Base-by-base conservation (phyloP, 1,140 invertebrate genomes). In the Drosophila santomea region DNA sequence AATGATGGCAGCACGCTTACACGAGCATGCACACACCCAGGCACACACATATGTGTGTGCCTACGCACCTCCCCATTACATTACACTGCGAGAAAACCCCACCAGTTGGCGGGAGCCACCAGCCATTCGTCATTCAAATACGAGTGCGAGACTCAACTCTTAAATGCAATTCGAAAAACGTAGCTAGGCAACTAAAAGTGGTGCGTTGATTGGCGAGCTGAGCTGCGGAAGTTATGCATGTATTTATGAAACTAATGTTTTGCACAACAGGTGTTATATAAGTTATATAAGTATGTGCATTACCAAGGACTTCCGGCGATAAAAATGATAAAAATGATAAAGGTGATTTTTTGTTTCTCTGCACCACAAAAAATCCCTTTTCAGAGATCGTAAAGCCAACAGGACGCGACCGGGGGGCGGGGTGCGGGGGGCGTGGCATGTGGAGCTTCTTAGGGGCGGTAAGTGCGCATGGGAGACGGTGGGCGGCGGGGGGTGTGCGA, bases 1-100 rank as follows among this genome's bases (percentile, higher is more conserved):
- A 84, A 84, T 84, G 78, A 84, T 85, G 80, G 61, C 73, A 62
- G 51, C 51, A 50, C 20, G 36, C 50, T 44, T 41, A 47, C 62
- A 47, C 20, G 20, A 25, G 32, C 36, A 47, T 20, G 47, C 45
- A 35, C 54, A 39, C 48, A 39, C 32, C 8, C n/a, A 35, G 32
- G 48, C 20, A 32, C 44, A 57, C 55, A 44, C 14, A 14, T 20
- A 10, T 36, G n/a, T 32, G 57, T 48, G 44, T 39, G 55, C 7
- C 43, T 48, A 54, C 45, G 47, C 50, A 57, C 62, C n/a, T 17
- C 5, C 36, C 15, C 10, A 14, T 15, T 14, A 1, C 23, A 32
- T 15, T 4, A 32, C 51, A 50, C 48, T 28, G 14, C 47, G 23
- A 35, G 48, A 32, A 50, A 50, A 17, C 4, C 1, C 6, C 14